phyloP scores from a whole-genome alignment of 2,888 invertebrate species.

The Scotopteryx bipunctaria region DNA sequence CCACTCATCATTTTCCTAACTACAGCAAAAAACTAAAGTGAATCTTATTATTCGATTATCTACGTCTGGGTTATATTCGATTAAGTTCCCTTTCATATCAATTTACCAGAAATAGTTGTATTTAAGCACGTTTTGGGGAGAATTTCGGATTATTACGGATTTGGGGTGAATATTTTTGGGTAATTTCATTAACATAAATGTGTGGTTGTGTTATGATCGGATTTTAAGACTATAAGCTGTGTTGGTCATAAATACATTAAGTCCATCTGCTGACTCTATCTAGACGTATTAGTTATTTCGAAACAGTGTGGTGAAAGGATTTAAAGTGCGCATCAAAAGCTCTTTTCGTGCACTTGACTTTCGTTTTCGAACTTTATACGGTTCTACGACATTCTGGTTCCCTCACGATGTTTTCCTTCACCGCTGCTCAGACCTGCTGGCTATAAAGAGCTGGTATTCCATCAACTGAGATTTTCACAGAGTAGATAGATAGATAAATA shows the following conservation, averaged over 20 bases:
- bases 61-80: slow-evolving; percentile 58
- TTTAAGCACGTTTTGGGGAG: slow-evolving; percentile 66
- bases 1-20: slow-evolving; percentile 37
- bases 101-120: slow-evolving; percentile 70
- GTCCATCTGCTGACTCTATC: slow-evolving; percentile 17
- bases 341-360: no score
- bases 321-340: no score
- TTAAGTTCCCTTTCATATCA: slow-evolving; percentile 72
- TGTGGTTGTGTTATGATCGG: slow-evolving; percentile 45
- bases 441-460: no score
- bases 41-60: slow-evolving; percentile 68
- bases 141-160: slow-evolving; percentile 56
- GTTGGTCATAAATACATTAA: slow-evolving; percentile 31
- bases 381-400: no score
- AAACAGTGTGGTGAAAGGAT: no score
- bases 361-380: no score
- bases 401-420: no score
- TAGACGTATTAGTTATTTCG: background rate
- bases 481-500: no score
- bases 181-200: slow-evolving; percentile 68
- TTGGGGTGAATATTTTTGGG: slow-evolving; percentile 63
- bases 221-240: slow-evolving; percentile 41
- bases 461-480: no score
- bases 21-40: slow-evolving; percentile 61
- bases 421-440: no score